Base-by-base conservation (phyloP, 37 sponge, comb jelly and placozoan genomes). In the Cladorhizidae sp. region DNA sequence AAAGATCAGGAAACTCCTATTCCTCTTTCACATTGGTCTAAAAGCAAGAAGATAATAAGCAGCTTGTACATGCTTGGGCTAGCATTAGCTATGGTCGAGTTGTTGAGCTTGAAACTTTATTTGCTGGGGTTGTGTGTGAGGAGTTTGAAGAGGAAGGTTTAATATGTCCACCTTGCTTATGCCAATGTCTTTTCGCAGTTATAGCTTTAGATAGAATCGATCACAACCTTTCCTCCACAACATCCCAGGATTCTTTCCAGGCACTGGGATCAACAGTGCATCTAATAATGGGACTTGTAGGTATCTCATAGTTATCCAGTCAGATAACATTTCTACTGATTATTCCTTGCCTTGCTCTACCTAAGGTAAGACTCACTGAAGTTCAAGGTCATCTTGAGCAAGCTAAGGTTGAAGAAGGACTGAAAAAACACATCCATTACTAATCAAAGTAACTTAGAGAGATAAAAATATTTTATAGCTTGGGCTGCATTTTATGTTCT, bases 221-320 rank as follows among this genome's bases (percentile, higher is more conserved):
- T 52, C 54, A 52, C 54, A 52, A 52, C 54, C 54, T 52, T 52
- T 52, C 54, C 15, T 52, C 54, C 54, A 52, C 54, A n/a, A n/a
- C 54, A 52, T 52, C 54, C 54, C 54, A 52, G 54, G 54, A 15
- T 52, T 52, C 54, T 52, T 52, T 52, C 54, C 54, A 18, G 15
- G 11, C 15, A 18, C 15, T 15, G 15, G 11, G 15, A 52, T 52
- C 15, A 11, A 11, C 54, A 52, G 15, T 15, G 11, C 54, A 52
- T 52, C 54, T 52, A 52, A 52, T 52, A n/a, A n/a, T n/a, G n/a
- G n/a, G n/a, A n/a, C n/a, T n/a, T 52, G 54, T 52, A 52, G 54
- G 15, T 11, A 52, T 52, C 54, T 15, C 54, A 52, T 52, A 15
- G 54, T 52, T 52, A 52, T 52, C 54, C 54, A 52, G 54, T 52